Base-by-base conservation (phyloP, 2,797 vertebrate species). In the Eulemur mongoz region DNA sequence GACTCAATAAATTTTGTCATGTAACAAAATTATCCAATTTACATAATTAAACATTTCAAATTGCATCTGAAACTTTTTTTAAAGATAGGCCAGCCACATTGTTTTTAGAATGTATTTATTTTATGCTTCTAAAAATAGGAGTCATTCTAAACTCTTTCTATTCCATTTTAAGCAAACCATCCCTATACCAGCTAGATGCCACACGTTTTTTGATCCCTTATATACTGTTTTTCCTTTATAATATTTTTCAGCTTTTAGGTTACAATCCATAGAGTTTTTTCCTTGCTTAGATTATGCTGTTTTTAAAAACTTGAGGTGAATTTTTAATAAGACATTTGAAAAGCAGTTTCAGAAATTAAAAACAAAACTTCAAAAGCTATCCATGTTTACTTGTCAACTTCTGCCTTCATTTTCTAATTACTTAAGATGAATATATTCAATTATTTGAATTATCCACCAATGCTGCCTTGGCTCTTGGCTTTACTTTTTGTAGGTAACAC, bases 241-340 rank as follows among this genome's bases (percentile, higher is more conserved):
- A 54, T 89, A 59, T 14, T 82, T 93, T 94, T 83, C 38, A 65
- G 5, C 61, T 80, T 87, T 92, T 81, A 83, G 57, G n/a, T 96
- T 89, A 83, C 59, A 81, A 95, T 72, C 1, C 13, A 50, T 25
- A 75, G 35, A 25, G 4, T 18, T 17, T 67, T 88, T 65, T 88
- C 35, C 52, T 84, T 75, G 6, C 14, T 88, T 11, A 95, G 18
- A 65, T 50, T 85, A 70, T 86, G 8, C 4, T 82, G 7, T 72
- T 84, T 93, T 90, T 35, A 38, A 92, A 97, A 87, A 79, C 3
- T 50, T 38, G 45, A 7, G 3, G 23, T 61, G 30, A 76, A 67
- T 70, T 79, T 93, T 87, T 83, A 80, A 50, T 32, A 78, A 65
- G 45, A 57, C 4, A 4, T 85, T 61, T 85, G 69, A 88, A 81